Base-by-base conservation (phyloP, 2,888 invertebrate genomes). In the Panzeria rudis region DNA sequence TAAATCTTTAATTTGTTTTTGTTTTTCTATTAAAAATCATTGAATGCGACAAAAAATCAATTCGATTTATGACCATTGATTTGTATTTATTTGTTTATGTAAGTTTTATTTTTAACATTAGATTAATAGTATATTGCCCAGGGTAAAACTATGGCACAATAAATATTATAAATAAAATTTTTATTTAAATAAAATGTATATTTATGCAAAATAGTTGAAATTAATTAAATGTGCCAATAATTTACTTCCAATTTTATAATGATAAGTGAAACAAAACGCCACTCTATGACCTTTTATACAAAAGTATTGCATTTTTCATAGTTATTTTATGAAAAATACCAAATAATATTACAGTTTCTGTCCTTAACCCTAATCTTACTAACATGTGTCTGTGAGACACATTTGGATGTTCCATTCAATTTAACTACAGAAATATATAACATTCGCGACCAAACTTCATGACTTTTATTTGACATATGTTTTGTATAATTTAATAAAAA, bases 1-100 rank as follows among this genome's bases (percentile, higher is more conserved):
- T 80, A 80, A 73, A 73, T 73, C 50, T 73, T 66, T 56, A 35
- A 44, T 38, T 59, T 50, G 35, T 35, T 61, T 59, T 68, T 66
- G 17, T 59, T 35, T 41, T 15, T 38, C 17, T 56, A 80, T 73
- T 32, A 0, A 25, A 79, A 52, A 72, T 54, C 54, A 54, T 64
- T 79, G 23, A 64, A 79, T 56, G 32, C 54, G 64, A 47, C 56
- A 80, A 56, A 80, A 17, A 78, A 64, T 61, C 41, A 62, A 41
- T 47, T 15, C n/a, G 9, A 29, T 62, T 62, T 52, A 50, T 25
- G 13, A 29, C 29, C 71, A 41, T 78, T 71, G 41, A 78, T 62
- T 59, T 78, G 15, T 71, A 32, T 78, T 71, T 52, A 44, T 71
- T 71, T 62, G 29, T 23, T 71, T 61, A 29, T 71, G 3, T 13